Conservation (phyloP, 2,113 vertebrate genomes). For the Polypterus bichir region DNA sequence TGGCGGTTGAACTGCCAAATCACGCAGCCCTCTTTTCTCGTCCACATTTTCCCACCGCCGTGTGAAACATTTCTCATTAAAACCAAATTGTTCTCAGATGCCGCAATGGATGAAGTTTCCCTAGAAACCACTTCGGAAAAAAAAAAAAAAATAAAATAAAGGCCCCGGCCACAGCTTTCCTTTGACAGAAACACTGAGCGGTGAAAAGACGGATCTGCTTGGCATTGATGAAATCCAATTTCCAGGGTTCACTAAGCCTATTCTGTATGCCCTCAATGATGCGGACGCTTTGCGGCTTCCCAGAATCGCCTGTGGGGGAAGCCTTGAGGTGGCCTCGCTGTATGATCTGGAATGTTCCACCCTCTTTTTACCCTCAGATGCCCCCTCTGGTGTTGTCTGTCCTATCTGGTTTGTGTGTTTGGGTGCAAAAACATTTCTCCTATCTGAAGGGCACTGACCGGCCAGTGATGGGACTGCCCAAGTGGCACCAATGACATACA, state of each 20-base stretch:
- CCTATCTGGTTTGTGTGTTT: too few relatives aligned
- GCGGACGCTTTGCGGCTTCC: slow-evolving; percentile 8
- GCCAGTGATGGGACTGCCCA: too few relatives aligned
- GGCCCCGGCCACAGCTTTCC: slow-evolving; percentile 44
- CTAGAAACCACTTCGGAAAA: slow-evolving; percentile 70
- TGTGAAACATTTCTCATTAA: slow-evolving; percentile 76
- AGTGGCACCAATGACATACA: too few relatives aligned
- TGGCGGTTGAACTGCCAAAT: slow-evolving; percentile 37
- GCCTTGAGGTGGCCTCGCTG: background rate
- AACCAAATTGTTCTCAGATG: slow-evolving; percentile 78
- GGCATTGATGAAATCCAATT: slow-evolving; percentile 74
- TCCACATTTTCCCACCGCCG: slow-evolving; percentile 68
- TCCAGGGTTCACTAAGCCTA: slow-evolving; percentile 76
- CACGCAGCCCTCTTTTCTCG: slow-evolving; percentile 48
- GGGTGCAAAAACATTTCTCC: too few relatives aligned
- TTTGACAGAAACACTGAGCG: slow-evolving; percentile 65
- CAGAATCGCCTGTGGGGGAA: slow-evolving; percentile 46
- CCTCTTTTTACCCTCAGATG: too few relatives aligned
- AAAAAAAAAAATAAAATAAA: slow-evolving; percentile 8
- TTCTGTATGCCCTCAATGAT: slow-evolving; percentile 34
- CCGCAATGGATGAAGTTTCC: slow-evolving; percentile 62
- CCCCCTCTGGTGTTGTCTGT: too few relatives aligned
- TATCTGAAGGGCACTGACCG: too few relatives aligned
- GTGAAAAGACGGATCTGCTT: slow-evolving; percentile 67
- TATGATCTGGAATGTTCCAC: too few relatives aligned